Conservation (phyloP, 1,140 invertebrate species). For the Philopotamus ludificatus region DNA sequence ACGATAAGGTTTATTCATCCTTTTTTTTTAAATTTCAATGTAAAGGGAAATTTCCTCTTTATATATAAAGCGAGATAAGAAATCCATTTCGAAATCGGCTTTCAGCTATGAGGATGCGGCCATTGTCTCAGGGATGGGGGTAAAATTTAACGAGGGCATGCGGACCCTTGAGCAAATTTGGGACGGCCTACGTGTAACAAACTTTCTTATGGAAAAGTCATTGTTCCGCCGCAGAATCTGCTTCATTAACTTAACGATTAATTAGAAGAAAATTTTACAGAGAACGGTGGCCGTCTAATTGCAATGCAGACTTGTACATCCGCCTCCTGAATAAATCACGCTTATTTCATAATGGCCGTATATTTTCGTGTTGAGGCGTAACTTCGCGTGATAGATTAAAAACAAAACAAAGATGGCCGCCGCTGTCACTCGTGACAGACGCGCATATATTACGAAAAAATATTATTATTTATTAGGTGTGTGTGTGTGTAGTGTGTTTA, state of each 20-base stretch:
- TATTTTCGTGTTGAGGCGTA: background rate
- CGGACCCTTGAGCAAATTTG: slow-evolving; percentile 4
- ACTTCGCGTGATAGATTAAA: background rate
- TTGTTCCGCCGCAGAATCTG: slow-evolving; percentile 12
- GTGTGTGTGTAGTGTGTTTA: background rate
- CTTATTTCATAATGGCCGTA: slow-evolving; percentile 6
- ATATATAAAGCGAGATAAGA: slow-evolving; percentile 1
- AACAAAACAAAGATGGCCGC: no score
- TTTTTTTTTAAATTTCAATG: no score
- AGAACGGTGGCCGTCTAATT: no score
- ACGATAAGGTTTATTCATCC: no score
- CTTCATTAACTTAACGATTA: slow-evolving; percentile 23
- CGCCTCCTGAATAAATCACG: no score
- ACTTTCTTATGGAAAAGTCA: slow-evolving; percentile 16
- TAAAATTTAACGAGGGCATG: slow-evolving; percentile 15
- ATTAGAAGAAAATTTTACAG: slow-evolving; percentile 18
- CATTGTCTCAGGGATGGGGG: slow-evolving; percentile 15
- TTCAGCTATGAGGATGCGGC: background rate
- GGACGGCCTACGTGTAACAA: slow-evolving; percentile 15
- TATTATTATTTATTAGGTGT: background rate
- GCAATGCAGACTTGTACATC: no score
- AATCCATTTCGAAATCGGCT: background rate
- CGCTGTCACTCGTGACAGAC: no score
- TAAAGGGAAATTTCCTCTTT: background rate
- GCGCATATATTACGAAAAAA: background rate